Evolutionary conservation across 2,888 invertebrate genomes (phyloP).

Genomic region (Podabrus alpinus): DNA sequence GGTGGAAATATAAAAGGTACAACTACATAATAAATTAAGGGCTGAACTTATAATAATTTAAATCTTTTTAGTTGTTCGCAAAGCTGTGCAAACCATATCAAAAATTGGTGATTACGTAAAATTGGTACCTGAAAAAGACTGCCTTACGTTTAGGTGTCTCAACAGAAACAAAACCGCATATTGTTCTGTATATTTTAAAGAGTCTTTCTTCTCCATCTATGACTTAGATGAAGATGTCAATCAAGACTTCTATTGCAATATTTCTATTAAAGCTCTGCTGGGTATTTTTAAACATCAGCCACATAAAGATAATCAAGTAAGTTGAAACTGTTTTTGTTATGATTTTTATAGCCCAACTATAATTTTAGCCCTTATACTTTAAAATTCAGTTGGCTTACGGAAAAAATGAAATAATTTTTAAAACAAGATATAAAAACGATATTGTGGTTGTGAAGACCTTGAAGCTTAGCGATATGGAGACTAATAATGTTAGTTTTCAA

Average conservation of each 20-base stretch:
- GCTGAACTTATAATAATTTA: not conserved
- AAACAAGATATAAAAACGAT: conserved; percentile 79
- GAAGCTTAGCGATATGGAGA: conserved; percentile 81
- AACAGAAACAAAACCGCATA: conserved; percentile 87
- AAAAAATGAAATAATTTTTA: conserved; percentile 73
- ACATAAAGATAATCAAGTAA: conserved; percentile 71
- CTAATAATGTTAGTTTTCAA: conserved; percentile 68
- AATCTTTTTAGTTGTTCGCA: conserved; percentile 71
- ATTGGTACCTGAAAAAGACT: conserved; percentile 73
- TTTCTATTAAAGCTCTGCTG: conserved; percentile 79
- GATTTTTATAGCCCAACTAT: not conserved
- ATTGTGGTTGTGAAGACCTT: conserved; percentile 79
- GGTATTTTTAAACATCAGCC: conserved; percentile 76
- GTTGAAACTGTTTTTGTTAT: not conserved
- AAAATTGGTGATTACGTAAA: conserved; percentile 87
- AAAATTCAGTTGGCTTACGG: conserved; percentile 72
- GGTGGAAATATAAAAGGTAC: conserved; percentile 76
- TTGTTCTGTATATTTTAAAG: conserved; percentile 75
- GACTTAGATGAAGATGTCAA: conserved; percentile 60
- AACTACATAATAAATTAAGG: conserved; percentile 7
- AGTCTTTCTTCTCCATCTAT: conserved; percentile 78
- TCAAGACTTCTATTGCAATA: conserved; percentile 72
- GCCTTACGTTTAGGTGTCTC: conserved; percentile 75
- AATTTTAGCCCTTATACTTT: conserved; percentile 69
- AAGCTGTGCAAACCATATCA: conserved; percentile 80